Conservation (phyloP, 2,113 vertebrate species). For the Synchiropus splendidus region DNA sequence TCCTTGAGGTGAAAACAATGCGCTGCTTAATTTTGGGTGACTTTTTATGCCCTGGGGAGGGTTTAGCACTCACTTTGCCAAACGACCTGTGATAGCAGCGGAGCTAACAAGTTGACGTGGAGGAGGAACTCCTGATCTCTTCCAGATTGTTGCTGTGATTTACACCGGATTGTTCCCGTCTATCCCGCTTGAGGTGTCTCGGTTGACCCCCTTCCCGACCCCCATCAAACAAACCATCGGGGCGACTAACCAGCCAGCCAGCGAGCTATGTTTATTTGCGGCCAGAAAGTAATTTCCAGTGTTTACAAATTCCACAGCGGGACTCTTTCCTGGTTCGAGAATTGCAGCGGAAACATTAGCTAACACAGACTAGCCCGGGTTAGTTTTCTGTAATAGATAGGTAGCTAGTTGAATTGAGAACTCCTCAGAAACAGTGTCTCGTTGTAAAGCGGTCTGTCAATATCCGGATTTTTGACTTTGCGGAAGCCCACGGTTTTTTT, state of each 20-base stretch:
- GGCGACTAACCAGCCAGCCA: slow-evolving; percentile 33
- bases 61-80: slow-evolving; percentile 13
- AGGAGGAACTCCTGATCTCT: slow-evolving; percentile 27
- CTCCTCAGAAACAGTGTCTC: too few relatives aligned
- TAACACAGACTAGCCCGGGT: slow-evolving; percentile 59
- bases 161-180: neutral
- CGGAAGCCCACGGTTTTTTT: neutral
- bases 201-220: neutral
- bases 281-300: slow-evolving; percentile 49
- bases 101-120: slow-evolving; percentile 55
- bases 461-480: slow-evolving; percentile 1
- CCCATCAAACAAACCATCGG: slow-evolving; percentile 1
- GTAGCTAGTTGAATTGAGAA: slow-evolving; percentile 1
- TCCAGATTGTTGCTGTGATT: slow-evolving; percentile 1
- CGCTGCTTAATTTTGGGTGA: slow-evolving; percentile 3
- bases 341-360: slow-evolving; percentile 62
- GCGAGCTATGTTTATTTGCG: slow-evolving; percentile 64
- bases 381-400: slow-evolving; percentile 36
- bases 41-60: slow-evolving; percentile 17
- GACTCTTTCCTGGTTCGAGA: slow-evolving; percentile 55
- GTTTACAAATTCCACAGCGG: slow-evolving; percentile 47
- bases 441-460: too few relatives aligned
- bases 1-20: slow-evolving; percentile 18
- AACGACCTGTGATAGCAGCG: slow-evolving; percentile 15
- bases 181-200: neutral